Base-by-base conservation (phyloP, 2,113 vertebrate genomes). In the Malurus melanocephalus region DNA sequence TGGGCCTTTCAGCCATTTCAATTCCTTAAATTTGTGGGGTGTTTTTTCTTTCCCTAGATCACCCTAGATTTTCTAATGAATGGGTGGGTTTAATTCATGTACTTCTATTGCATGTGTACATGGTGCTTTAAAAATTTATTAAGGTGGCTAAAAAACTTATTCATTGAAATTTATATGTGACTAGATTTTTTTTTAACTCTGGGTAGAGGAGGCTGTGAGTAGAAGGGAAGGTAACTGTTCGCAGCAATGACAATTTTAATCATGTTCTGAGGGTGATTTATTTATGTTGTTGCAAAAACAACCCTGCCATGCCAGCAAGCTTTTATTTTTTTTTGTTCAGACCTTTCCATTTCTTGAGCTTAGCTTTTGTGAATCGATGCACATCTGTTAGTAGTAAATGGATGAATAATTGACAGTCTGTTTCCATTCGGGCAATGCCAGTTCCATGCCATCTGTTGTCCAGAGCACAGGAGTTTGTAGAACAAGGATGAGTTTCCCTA, bases 311-410 rank as follows among this genome's bases (percentile, higher is more conserved):
- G 55, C 94, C 93, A 95, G 77, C n/a, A 92, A 92, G 95, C 88
- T 93, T 96, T 87, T 92, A 94, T 73, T 93, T 91, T 79, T 87
- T 89, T 90, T 82, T 51, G 71, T 94, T 89, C 86, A 94, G 81
- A 90, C 79, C 68, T 84, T 94, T 94, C 80, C 27, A 80, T 92
- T 96, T 95, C 93, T 96, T 97, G 93, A 93, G 89, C 85, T 97
- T 97, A 95, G 93, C 95, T 96, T 93, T 87, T 94, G 61, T 93
- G 46, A 82, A 21, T 80, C 10, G 15, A 59, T 95, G 75, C 92
- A 94, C 96, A 96, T 97, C 97, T 97, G 97, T 88, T 94, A 80
- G 78, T 92, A 94, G 95, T 95, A 96, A 96, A 94, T 14, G 87
- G 95, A 87, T 93, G 94, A 95, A 91, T 95, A 94, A 97, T 53